Percentiles rank a stretch among this genome's conserved stretches.
phyloP scores from a whole-genome alignment of 2,113 vertebrate genomes.

The Orthonyx spaldingii region DNA sequence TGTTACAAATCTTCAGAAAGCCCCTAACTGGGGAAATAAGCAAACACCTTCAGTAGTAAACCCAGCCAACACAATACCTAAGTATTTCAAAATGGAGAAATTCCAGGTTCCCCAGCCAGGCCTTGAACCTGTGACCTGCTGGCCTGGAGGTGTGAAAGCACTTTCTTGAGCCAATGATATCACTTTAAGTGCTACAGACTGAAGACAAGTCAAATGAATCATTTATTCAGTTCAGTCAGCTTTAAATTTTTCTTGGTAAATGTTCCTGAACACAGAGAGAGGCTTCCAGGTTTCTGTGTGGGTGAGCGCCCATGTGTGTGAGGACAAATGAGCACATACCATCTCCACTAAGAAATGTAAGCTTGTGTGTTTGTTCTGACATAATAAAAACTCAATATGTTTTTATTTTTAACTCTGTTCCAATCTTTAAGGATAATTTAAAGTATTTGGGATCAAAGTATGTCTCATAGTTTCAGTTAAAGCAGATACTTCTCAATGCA shows the following conservation, averaged over 20 bases:
- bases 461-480: neutral
- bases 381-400: neutral
- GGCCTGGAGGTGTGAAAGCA: constrained; percentile 68
- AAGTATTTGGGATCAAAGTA: neutral
- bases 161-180: constrained; percentile 59
- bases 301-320: neutral
- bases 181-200: constrained; percentile 51
- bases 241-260: constrained; percentile 58
- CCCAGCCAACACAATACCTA: neutral
- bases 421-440: neutral
- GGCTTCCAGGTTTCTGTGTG: neutral
- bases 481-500: neutral
- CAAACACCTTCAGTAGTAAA: neutral
- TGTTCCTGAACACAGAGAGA: constrained; percentile 31
- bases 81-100: constrained; percentile 5
- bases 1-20: constrained; percentile 13
- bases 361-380: neutral
- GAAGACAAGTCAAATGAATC: constrained; percentile 56
- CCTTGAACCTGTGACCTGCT: constrained; percentile 59
- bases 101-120: constrained; percentile 50
- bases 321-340: neutral
- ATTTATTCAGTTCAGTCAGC: constrained; percentile 54
- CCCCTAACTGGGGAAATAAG: constrained; percentile 4
- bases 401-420: neutral
- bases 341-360: neutral